A percentile compares a stretch with the other conserved stretches of the same genome.
These are phyloP conservation scores for Sitophilus oryzae DNA, from an alignment of 1,140 invertebrate genomes.

Conservation along the genomic window DNA sequence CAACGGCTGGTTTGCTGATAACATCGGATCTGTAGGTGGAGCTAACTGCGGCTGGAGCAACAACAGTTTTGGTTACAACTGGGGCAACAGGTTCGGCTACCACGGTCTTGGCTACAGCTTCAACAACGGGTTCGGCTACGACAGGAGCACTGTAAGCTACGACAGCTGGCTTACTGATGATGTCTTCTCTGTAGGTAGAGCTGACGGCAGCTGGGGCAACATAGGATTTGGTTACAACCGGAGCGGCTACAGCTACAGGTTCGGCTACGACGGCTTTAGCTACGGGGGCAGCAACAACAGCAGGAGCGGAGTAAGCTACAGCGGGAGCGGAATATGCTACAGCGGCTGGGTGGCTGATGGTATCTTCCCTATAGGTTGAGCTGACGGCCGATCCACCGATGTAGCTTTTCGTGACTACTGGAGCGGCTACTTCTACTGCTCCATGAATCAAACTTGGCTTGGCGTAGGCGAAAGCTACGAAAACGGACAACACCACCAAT, in stretches of 20 bases:
- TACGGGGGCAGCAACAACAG: background rate
- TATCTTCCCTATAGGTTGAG: slow-evolving; percentile 2
- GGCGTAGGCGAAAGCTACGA: slow-evolving; percentile 26
- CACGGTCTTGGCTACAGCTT: slow-evolving; percentile 3
- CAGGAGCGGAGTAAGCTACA: slow-evolving; percentile 14
- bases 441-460: slow-evolving; percentile 25
- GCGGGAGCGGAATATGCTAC: slow-evolving; percentile 28
- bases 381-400: slow-evolving; percentile 6
- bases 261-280: background rate
- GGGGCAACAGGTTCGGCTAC: slow-evolving; percentile 4
- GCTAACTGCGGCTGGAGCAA: slow-evolving; percentile 24
- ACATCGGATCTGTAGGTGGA: slow-evolving; percentile 23
- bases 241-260: background rate
- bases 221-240: slow-evolving; percentile 1
- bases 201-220: slow-evolving; percentile 16
- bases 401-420: slow-evolving; percentile 7
- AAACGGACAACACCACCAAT: slow-evolving; percentile 35
- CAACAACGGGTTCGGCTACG: background rate
- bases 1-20: slow-evolving; percentile 22
- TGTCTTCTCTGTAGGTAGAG: slow-evolving; percentile 21
- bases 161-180: slow-evolving; percentile 19
- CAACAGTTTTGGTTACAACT: slow-evolving; percentile 5
- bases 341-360: slow-evolving; percentile 19
- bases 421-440: background rate
- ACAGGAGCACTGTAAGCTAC: slow-evolving; percentile 6